These are phyloP conservation scores for Polyommatus iphigenia DNA, from an alignment of 2,888 invertebrate species.

Conservation along the genomic window DNA sequence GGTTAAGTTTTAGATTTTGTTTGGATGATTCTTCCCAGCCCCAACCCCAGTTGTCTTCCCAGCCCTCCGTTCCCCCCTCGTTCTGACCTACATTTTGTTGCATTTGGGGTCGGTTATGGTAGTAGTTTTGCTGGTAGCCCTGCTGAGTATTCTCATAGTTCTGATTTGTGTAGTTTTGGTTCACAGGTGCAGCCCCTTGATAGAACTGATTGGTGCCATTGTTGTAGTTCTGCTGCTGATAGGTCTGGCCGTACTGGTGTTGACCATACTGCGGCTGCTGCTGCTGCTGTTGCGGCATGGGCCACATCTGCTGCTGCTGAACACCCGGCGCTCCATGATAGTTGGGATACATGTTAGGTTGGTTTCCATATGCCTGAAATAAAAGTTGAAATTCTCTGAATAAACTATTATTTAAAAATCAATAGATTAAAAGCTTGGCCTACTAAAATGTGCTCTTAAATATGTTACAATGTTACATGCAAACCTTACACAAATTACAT, in stretches of 20 bases:
- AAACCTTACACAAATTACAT: background rate
- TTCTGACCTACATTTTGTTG: conserved; percentile 53
- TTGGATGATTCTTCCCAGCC: conserved; percentile 80
- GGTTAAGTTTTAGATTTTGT: conserved; percentile 56
- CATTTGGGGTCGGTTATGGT: conserved; percentile 55
- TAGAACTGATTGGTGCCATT: conserved; percentile 63
- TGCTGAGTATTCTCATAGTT: conserved; percentile 52
- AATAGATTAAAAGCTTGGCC: background rate
- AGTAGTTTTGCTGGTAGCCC: conserved; percentile 59
- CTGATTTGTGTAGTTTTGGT: conserved; percentile 59
- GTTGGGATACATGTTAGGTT: conserved; percentile 62
- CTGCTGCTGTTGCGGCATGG: conserved; percentile 50
- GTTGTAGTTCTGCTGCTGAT: conserved; percentile 59
- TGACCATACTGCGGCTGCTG: conserved; percentile 61
- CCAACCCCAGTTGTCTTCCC: conserved; percentile 81
- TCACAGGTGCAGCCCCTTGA: conserved; percentile 58
- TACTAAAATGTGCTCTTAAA: background rate
- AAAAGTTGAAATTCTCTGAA: conserved; percentile 31
- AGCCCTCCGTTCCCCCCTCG: conserved; percentile 55
- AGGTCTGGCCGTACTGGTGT: conserved; percentile 64
- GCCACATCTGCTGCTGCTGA: conserved; percentile 63
- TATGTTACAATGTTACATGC: background rate
- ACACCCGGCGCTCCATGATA: conserved; percentile 51
- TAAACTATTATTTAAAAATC: background rate
- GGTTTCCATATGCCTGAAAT: conserved; percentile 65